A percentile compares a stretch with the other conserved stretches of the same genome.
These are phyloP conservation scores for Coleophora deauratella DNA, from an alignment of 2,888 invertebrate species.

Conservation along the genomic window DNA sequence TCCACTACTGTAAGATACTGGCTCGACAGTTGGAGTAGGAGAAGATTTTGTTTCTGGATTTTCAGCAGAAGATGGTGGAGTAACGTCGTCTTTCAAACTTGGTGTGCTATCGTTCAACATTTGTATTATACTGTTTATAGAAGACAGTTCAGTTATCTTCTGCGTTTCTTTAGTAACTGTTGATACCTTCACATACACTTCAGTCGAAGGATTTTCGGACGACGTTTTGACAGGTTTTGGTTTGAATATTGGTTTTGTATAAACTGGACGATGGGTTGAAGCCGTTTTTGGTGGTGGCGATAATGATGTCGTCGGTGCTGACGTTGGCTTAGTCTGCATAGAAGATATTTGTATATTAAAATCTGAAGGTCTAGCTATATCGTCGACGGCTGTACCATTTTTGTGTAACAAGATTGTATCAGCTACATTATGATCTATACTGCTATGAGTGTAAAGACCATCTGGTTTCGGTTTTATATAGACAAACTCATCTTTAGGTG, in stretches of 20 bases:
- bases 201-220: slow-evolving; percentile 40
- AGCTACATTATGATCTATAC: slow-evolving; percentile 74
- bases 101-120: slow-evolving; percentile 74
- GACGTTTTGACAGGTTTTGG: slow-evolving; percentile 56
- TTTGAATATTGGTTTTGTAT: slow-evolving; percentile 70
- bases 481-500: slow-evolving; percentile 54
- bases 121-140: slow-evolving; percentile 75
- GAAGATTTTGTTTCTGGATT: slow-evolving; percentile 56
- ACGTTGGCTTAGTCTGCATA: slow-evolving; percentile 65
- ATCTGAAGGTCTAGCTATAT: slow-evolving; percentile 66
- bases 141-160: slow-evolving; percentile 56
- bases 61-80: slow-evolving; percentile 39
- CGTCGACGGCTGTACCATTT: slow-evolving; percentile 72
- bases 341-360: slow-evolving; percentile 63
- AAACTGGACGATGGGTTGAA: slow-evolving; percentile 55
- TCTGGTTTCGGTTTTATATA: slow-evolving; percentile 48
- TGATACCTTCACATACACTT: slow-evolving; percentile 73
- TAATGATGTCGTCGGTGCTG: slow-evolving; percentile 40
- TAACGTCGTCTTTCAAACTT: slow-evolving; percentile 48
- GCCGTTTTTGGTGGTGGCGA: slow-evolving; percentile 41
- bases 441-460: slow-evolving; percentile 62
- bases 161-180: slow-evolving; percentile 67
- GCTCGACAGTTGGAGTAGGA: slow-evolving; percentile 37
- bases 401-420: slow-evolving; percentile 77
- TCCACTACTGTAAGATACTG: slow-evolving; percentile 43